These are phyloP conservation scores for Tursiops truncatus DNA, from an alignment of 2,113 vertebrate species.

Conservation along the genomic window DNA sequence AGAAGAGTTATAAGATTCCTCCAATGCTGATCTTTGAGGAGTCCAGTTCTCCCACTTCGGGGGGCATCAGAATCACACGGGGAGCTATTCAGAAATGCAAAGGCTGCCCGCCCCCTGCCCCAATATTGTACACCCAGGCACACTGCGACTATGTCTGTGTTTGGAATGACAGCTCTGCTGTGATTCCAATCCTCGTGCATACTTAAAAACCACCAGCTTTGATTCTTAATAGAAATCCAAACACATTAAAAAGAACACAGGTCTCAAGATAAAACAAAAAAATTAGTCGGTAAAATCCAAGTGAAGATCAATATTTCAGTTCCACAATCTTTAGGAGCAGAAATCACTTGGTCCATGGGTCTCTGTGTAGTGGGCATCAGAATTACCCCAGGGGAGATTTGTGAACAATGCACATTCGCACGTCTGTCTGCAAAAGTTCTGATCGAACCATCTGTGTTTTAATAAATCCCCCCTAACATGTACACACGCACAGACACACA, in stretches of 20 bases:
- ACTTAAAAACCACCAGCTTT: not conserved
- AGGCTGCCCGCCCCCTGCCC: not conserved
- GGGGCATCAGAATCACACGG: not conserved
- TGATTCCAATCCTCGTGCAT: not conserved
- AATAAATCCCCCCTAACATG: not conserved
- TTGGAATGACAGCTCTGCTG: not conserved
- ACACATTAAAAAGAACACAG: not conserved
- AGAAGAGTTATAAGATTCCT: not conserved
- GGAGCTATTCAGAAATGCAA: not conserved
- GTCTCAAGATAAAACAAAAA: not conserved
- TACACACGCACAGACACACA: not conserved
- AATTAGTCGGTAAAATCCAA: not conserved
- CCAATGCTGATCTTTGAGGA: not conserved
- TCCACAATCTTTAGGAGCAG: not conserved
- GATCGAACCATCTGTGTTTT: constrained; percentile 10
- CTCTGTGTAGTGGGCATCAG: not conserved
- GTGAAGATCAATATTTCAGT: not conserved
- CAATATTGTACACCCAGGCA: not conserved
- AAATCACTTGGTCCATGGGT: not conserved
- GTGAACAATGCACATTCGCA: not conserved
- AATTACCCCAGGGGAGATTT: not conserved
- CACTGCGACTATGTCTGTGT: not conserved
- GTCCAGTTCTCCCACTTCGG: not conserved
- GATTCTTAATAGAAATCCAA: not conserved
- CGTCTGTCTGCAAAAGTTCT: not conserved